Evolutionary conservation across 2,113 vertebrate genomes (phyloP).

Genomic region (Carlito syrichta): DNA sequence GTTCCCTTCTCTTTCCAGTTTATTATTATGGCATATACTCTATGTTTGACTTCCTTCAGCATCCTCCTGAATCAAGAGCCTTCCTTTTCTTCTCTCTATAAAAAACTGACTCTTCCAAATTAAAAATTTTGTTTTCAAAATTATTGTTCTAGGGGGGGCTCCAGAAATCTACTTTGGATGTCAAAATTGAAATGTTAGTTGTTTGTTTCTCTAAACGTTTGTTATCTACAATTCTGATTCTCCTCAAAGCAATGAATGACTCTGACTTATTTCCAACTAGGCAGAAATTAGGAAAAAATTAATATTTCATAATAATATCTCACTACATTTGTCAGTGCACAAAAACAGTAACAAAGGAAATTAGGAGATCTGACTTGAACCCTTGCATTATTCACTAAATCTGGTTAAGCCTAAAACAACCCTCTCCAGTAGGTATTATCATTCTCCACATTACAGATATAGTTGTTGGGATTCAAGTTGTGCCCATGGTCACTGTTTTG

Average conservation of each 20-base stretch:
- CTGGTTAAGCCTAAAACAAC: not conserved
- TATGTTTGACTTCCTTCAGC: not conserved
- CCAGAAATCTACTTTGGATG: not conserved
- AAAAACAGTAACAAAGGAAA: not conserved
- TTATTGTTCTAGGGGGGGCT: not conserved
- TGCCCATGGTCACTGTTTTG: not conserved
- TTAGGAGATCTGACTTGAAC: not conserved
- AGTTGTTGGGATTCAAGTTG: not conserved
- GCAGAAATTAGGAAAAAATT: not conserved
- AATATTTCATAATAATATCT: not conserved
- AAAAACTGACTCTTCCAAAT: not conserved
- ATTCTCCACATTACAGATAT: not conserved
- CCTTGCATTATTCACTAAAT: not conserved
- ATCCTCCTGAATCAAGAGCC: not conserved
- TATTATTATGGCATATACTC: not conserved
- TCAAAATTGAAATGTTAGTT: not conserved
- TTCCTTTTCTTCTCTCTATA: not conserved
- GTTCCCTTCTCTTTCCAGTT: not conserved
- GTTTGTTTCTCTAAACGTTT: not conserved
- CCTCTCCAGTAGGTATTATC: not conserved
- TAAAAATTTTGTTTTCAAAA: not conserved
- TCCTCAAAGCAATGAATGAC: not conserved
- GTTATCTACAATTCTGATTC: not conserved
- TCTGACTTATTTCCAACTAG: not conserved
- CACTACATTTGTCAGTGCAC: not conserved